These are phyloP conservation scores for Ophraella communa DNA, from an alignment of 2,888 invertebrate species.

Conservation along the genomic window DNA sequence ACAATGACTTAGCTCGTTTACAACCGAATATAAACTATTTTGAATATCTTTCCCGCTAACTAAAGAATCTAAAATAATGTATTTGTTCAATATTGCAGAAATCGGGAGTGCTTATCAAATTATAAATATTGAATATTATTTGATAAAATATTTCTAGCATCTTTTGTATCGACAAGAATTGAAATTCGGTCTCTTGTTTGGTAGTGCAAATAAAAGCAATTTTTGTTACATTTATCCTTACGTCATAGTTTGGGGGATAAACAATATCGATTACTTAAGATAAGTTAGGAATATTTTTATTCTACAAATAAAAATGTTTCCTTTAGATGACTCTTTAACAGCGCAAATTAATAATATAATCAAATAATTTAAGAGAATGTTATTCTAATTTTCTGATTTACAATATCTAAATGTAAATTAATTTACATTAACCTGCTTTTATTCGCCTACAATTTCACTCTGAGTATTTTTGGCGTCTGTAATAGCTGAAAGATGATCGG, in stretches of 20 bases:
- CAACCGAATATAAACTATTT: slow-evolving; percentile 7
- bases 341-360: too few relatives aligned
- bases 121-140: slow-evolving; percentile 43
- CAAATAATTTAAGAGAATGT: too few relatives aligned
- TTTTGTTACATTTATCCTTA: slow-evolving; percentile 5
- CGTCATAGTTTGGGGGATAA: slow-evolving; percentile 14
- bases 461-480: too few relatives aligned
- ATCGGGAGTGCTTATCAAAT: slow-evolving; percentile 50
- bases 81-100: slow-evolving; percentile 46
- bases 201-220: slow-evolving; percentile 22
- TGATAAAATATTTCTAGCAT: slow-evolving; percentile 38
- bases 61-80: slow-evolving; percentile 37
- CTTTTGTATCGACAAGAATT: slow-evolving; percentile 40
- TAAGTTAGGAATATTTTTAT: too few relatives aligned
- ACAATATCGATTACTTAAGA: too few relatives aligned
- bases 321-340: too few relatives aligned
- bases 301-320: too few relatives aligned
- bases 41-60: slow-evolving; percentile 7
- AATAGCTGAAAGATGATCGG: too few relatives aligned
- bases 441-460: too few relatives aligned
- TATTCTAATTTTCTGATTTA: too few relatives aligned
- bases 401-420: too few relatives aligned
- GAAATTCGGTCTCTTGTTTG: slow-evolving; percentile 25
- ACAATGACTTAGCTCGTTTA: background rate
- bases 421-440: too few relatives aligned